These are phyloP conservation scores for Myrmophylax atrothorax DNA, from an alignment of 2,113 vertebrate species.

Conservation along the genomic window DNA sequence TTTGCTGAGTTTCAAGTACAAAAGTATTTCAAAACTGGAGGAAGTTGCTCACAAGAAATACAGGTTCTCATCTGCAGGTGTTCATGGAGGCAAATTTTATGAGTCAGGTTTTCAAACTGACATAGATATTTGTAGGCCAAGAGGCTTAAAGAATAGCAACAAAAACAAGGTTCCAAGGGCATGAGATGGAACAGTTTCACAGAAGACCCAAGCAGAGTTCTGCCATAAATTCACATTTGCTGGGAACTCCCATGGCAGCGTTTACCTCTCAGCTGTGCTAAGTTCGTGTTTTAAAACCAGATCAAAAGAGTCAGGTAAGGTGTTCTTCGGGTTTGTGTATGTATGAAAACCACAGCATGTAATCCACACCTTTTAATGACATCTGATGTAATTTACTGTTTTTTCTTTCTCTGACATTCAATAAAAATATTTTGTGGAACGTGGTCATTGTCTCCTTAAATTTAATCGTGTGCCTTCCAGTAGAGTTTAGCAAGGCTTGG, in stretches of 20 bases:
- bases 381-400: constrained; percentile 37
- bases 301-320: constrained; percentile 57
- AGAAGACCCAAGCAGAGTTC: not conserved
- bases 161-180: not conserved
- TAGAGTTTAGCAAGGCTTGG: not conserved
- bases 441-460: constrained; percentile 73
- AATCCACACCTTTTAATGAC: not conserved
- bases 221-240: not conserved
- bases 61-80: not conserved
- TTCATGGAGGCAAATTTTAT: not conserved
- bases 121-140: not conserved
- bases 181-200: not conserved
- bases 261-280: not conserved
- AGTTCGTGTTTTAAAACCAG: not conserved
- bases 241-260: not conserved
- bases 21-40: not conserved
- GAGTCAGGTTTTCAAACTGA: not conserved
- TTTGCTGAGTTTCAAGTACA: not conserved
- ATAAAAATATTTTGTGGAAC: constrained; percentile 77
- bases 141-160: not conserved
- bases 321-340: not conserved
- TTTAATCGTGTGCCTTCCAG: not conserved
- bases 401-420: constrained; percentile 46
- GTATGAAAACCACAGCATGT: constrained; percentile 32
- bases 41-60: not conserved